Evolutionary conservation across 2,113 vertebrate genomes (phyloP).

Genomic region (Dermatemys mawii): DNA sequence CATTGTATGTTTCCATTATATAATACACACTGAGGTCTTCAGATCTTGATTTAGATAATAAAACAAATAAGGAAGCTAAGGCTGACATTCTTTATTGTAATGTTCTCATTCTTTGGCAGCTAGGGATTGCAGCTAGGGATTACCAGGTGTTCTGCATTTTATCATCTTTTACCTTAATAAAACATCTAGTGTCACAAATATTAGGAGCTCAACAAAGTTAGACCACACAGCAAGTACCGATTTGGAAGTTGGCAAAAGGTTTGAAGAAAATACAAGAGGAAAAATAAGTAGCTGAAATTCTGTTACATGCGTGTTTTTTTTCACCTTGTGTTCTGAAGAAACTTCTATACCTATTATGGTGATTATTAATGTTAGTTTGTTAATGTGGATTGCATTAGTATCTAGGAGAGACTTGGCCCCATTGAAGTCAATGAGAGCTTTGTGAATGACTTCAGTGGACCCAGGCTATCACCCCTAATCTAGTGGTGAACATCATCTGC

Average conservation of each 20-base stretch:
- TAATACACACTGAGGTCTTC: neutral
- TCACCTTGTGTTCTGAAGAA: neutral
- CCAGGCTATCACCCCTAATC: neutral
- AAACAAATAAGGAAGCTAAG: slow-evolving; percentile 35
- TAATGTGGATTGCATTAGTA: neutral
- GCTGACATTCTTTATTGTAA: slow-evolving; percentile 7
- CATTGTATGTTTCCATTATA: neutral
- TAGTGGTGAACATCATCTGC: neutral
- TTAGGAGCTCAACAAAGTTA: neutral
- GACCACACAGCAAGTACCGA: slow-evolving; percentile 48
- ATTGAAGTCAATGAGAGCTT: neutral
- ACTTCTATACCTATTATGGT: neutral
- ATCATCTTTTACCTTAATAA: slow-evolving; percentile 51
- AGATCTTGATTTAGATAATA: neutral
- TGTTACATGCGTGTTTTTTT: neutral
- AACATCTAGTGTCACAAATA: slow-evolving; percentile 11
- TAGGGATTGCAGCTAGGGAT: slow-evolving; percentile 36
- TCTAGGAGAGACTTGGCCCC: neutral
- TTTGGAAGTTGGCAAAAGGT: neutral
- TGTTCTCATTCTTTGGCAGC: slow-evolving; percentile 44
- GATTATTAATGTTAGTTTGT: neutral
- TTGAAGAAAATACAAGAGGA: neutral
- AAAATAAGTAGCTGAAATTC: slow-evolving; percentile 14
- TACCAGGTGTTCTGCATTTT: slow-evolving; percentile 59
- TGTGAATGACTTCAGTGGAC: neutral